These are phyloP conservation scores for Phycodurus eques DNA, from an alignment of 2,113 vertebrate species.

Conservation along the genomic window DNA sequence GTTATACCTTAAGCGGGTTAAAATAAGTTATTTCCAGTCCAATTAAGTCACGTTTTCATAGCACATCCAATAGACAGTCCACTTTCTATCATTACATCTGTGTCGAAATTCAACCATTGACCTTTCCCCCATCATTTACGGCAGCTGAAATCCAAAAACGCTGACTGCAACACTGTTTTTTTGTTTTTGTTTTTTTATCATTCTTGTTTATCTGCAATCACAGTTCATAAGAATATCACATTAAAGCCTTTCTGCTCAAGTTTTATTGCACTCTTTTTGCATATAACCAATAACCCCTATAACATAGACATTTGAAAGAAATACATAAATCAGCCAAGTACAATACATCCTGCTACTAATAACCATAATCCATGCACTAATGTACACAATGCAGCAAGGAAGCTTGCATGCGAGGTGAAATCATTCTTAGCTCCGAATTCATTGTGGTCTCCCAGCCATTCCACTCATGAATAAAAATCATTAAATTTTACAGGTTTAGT, in stretches of 20 bases:
- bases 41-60: background rate
- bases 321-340: slow-evolving; percentile 19
- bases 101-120: background rate
- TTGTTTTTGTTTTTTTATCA: background rate
- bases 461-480: slow-evolving; percentile 57
- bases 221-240: slow-evolving; percentile 44
- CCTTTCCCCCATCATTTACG: slow-evolving; percentile 11
- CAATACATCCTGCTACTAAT: slow-evolving; percentile 42
- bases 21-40: background rate
- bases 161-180: slow-evolving; percentile 16
- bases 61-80: background rate
- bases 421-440: slow-evolving; percentile 55
- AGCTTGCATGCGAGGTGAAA: slow-evolving; percentile 66
- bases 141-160: slow-evolving; percentile 9
- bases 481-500: slow-evolving; percentile 64
- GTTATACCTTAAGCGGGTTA: background rate
- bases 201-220: slow-evolving; percentile 21
- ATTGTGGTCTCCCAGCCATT: slow-evolving; percentile 41
- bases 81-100: background rate
- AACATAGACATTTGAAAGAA: slow-evolving; percentile 12
- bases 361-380: slow-evolving; percentile 30
- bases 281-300: slow-evolving; percentile 31
- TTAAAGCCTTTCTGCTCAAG: slow-evolving; percentile 17
- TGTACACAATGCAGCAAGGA: slow-evolving; percentile 23
- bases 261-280: slow-evolving; percentile 18